Evolutionary conservation across 2,113 vertebrate species (phyloP), one percentile per base, ranked within the genome.

Genomic region (Lucifuga dentata): DNA sequence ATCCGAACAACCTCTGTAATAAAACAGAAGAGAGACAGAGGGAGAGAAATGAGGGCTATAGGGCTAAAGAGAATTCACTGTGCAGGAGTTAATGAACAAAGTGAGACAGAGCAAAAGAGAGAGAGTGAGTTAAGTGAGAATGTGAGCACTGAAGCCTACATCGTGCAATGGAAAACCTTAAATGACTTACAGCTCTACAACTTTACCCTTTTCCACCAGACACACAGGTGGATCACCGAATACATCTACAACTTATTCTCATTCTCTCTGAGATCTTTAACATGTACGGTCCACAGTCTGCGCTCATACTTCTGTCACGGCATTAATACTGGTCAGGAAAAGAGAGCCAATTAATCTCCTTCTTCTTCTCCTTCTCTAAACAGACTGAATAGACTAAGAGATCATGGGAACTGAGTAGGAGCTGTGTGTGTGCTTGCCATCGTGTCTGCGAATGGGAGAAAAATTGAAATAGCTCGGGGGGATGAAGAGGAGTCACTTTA

Each of bases 1-100:
- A 78, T 87, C 86, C 79, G 84, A 89, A 84, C 83, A 83, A 87
- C 78, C 83, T 88, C 57, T 29, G 55, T 88, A 87, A 90, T 90
- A 84, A 89, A 89, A 91, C 78, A 50, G 71, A 83, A 66, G 76
- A 65, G 41, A 84, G 19, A 38, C 68, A 60, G 55, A 36, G 52
- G 58, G 64, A 65, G 87, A 81, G 78, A 76, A 82, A 79, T 48
- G 72, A 84, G 83, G 80, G 81, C 86, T 87, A 13, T 73, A 71
- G 85, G 86, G 89, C 83, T 80, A 55, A 75, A 51, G 76, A 89
- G 85, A 86, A 85, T 91, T 83, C 83, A 81, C 85, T 83, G 83
- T 62, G 80, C 85, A 69, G 69, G 67, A 90, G 80, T 89, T 88
- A 91, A 90, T 91, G 90, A 91, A 90, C 88, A 88, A 82, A 85